A percentile compares a stretch with the other conserved stretches of the same genome.
phyloP scores from a whole-genome alignment of 2,797 vertebrate species.

The Pagetopsis macropterus region DNA sequence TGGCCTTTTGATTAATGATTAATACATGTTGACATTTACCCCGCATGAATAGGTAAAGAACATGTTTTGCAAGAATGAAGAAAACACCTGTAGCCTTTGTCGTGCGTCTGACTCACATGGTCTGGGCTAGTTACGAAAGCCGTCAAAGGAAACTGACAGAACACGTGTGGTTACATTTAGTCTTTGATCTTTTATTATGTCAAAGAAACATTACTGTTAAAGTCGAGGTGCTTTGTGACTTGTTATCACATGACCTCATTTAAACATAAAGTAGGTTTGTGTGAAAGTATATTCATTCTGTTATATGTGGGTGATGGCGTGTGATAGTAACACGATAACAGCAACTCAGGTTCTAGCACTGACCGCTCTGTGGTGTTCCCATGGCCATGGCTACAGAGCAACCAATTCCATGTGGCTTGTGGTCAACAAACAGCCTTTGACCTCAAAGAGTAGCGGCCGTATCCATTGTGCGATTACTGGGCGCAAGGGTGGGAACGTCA shows the following conservation, averaged over 20 bases:
- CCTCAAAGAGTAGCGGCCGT: conserved; percentile 64
- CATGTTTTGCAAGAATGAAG: conserved; percentile 23
- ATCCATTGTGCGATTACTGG: conserved; percentile 62
- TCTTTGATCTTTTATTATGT: conserved; percentile 65
- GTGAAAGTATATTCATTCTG: conserved; percentile 33
- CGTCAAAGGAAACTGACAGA: conserved; percentile 68
- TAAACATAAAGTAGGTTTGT: conserved; percentile 33
- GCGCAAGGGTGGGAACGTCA: conserved; percentile 66
- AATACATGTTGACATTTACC: conserved; percentile 50
- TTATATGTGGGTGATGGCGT: conserved; percentile 53
- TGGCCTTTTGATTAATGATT: conserved; percentile 24
- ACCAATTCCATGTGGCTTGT: conserved; percentile 82
- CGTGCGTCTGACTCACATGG: conserved; percentile 55
- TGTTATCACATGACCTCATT: conserved; percentile 62
- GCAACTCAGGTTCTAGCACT: conserved; percentile 42
- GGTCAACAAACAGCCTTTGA: conserved; percentile 79
- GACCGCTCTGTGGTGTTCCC: conserved; percentile 70
- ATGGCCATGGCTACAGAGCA: conserved; percentile 46
- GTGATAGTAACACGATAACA: conserved; percentile 57
- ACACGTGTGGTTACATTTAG: conserved; percentile 63
- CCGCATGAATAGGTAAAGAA: background rate
- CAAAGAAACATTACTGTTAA: conserved; percentile 65
- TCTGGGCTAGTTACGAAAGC: conserved; percentile 52
- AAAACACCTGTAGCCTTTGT: conserved; percentile 39
- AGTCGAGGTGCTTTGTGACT: conserved; percentile 48